phyloP scores from a whole-genome alignment of 2,797 vertebrate species.

The Alectoris magna region DNA sequence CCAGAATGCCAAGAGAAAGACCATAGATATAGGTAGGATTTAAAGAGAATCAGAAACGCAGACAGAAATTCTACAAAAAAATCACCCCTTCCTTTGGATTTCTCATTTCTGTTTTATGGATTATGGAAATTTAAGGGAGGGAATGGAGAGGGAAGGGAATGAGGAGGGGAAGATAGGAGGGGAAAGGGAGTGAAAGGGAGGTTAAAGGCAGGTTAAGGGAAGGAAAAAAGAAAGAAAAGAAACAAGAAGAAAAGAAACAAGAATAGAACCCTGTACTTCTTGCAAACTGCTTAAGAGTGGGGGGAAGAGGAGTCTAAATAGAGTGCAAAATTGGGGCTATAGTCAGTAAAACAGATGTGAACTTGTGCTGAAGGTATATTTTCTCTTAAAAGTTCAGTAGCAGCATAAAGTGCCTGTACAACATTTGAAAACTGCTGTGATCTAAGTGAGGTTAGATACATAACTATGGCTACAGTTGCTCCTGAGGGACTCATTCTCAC shows the following conservation, averaged over 20 bases:
- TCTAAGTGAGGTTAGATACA: constrained; percentile 19
- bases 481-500: constrained; percentile 55
- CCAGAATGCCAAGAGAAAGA: background rate
- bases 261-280: background rate
- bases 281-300: background rate
- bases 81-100: background rate
- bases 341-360: background rate
- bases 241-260: accelerated
- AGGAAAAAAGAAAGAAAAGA: background rate
- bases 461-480: constrained; percentile 48
- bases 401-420: constrained; percentile 27
- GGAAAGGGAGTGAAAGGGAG: background rate
- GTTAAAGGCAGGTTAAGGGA: background rate
- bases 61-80: background rate
- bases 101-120: background rate
- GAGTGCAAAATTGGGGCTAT: background rate
- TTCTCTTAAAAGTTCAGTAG: constrained; percentile 4
- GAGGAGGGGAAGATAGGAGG: too few relatives aligned
- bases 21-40: background rate
- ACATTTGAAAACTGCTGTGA: constrained; percentile 25
- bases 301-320: background rate
- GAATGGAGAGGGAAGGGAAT: accelerated
- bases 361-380: constrained; percentile 48
- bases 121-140: background rate
- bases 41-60: background rate